Evolutionary conservation across 1,140 invertebrate genomes (phyloP).

Genomic region (Drosophila prosaltans): DNA sequence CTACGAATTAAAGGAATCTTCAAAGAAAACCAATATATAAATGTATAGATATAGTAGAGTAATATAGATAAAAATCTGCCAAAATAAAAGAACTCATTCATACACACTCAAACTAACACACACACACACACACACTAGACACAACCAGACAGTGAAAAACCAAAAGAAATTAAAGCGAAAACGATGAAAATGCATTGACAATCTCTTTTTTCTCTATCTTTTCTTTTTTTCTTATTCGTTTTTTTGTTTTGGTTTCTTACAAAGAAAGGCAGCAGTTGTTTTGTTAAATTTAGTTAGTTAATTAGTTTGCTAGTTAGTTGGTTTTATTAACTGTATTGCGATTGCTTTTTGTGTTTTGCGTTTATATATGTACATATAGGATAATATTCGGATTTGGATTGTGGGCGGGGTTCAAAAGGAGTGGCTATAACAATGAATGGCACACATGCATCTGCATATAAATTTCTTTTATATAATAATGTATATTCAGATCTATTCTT

Average conservation of each 20-base stretch:
- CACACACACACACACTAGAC: background rate
- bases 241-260: constrained; percentile 17
- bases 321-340: background rate
- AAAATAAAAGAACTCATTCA: background rate
- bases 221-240: constrained; percentile 23
- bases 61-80: background rate
- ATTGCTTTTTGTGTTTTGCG: constrained; percentile 9
- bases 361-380: background rate
- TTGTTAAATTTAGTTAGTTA: constrained; percentile 41
- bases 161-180: background rate
- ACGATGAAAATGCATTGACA: constrained; percentile 8
- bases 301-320: constrained; percentile 23
- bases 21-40: background rate
- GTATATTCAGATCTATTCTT: constrained; percentile 15
- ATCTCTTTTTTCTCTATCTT: background rate
- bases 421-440: constrained; percentile 55
- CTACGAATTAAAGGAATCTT: constrained; percentile 4
- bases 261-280: constrained; percentile 19
- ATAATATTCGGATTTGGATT: constrained; percentile 7
- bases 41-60: background rate
- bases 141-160: background rate
- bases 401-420: background rate
- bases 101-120: background rate
- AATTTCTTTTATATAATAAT: constrained; percentile 31
- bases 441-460: constrained; percentile 60